A percentile compares a stretch with the other conserved stretches of the same genome.
phyloP scores from a whole-genome alignment of 1,140 invertebrate species.

The Formica exsecta region DNA sequence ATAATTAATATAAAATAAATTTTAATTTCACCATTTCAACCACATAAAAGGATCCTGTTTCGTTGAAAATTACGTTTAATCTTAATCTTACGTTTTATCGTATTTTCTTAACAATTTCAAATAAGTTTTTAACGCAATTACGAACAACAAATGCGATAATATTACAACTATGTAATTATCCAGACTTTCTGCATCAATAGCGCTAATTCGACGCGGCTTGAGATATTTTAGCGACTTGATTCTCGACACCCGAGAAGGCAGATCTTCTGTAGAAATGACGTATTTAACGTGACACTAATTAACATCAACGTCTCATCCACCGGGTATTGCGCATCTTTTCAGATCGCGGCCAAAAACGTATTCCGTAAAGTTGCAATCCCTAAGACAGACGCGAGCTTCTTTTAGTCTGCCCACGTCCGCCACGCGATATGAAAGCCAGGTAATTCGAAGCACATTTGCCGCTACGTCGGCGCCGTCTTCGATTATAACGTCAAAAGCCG shows the following conservation, averaged over 20 bases:
- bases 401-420: constrained; percentile 3
- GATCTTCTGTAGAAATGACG: constrained; percentile 17
- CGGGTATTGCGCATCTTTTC: constrained; percentile 28
- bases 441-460: constrained; percentile 21
- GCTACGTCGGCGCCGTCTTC: background rate
- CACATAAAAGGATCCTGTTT: background rate
- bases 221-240: constrained; percentile 24
- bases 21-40: background rate
- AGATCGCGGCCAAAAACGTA: constrained; percentile 40
- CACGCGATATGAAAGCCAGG: constrained; percentile 12
- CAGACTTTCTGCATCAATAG: background rate
- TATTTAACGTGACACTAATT: constrained; percentile 44
- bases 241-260: background rate
- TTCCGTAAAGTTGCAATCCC: constrained; percentile 11
- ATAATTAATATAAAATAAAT: background rate
- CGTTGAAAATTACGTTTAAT: background rate
- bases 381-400: constrained; percentile 19
- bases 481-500: constrained; percentile 9
- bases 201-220: constrained; percentile 3
- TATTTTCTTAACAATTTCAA: background rate
- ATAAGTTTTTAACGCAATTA: background rate
- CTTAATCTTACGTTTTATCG: background rate
- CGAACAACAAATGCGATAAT: background rate
- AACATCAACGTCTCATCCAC: constrained; percentile 37
- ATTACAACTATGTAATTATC: background rate